These are phyloP conservation scores for Gnathonemus echidnorhynchus DNA, from an alignment of 2,113 vertebrate species.

Conservation along the genomic window DNA sequence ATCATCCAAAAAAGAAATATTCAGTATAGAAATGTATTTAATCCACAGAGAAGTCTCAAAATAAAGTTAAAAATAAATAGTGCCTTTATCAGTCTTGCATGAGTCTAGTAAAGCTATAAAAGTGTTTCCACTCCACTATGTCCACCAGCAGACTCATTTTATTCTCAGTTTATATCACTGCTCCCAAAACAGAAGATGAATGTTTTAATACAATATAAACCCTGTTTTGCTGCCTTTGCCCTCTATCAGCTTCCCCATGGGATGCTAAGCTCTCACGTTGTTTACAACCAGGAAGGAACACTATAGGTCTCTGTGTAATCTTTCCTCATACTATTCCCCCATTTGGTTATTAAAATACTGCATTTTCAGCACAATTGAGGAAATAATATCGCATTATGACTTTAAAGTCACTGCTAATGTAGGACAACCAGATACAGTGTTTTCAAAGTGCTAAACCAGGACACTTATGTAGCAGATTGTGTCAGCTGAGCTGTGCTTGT, in stretches of 20 bases:
- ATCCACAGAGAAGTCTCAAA: neutral
- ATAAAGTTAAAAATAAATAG: neutral
- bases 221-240: neutral
- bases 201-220: neutral
- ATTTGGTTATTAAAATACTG: neutral
- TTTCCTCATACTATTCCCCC: neutral
- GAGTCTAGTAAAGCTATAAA: neutral
- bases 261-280: neutral
- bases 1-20: neutral
- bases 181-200: neutral
- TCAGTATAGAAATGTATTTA: neutral
- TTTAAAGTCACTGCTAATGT: neutral
- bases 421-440: neutral
- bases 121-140: neutral
- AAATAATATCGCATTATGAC: neutral
- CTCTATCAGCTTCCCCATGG: neutral
- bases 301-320: neutral
- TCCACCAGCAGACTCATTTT: neutral
- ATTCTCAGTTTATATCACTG: neutral
- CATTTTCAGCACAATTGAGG: neutral
- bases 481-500: neutral
- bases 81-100: neutral
- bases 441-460: neutral
- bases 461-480: neutral
- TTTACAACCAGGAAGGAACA: neutral